Evolutionary conservation across 1,140 invertebrate genomes (phyloP).

Genomic region (Drosophila melanica): DNA sequence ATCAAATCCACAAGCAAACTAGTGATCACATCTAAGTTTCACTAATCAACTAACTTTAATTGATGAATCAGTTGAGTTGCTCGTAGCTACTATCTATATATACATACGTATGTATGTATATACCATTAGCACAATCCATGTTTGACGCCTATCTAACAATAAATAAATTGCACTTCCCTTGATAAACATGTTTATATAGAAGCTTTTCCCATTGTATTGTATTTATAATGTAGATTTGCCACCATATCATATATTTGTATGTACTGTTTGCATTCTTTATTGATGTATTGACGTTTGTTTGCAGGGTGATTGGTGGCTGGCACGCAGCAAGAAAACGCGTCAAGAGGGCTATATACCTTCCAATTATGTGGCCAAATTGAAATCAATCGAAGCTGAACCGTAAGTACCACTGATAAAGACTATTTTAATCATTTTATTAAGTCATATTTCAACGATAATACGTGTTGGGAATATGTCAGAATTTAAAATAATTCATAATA

Average conservation of each 20-base stretch:
- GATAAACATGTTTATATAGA: constrained; percentile 31
- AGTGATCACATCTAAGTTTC: neutral
- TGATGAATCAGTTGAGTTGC: constrained; percentile 4
- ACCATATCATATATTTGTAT: constrained; percentile 9
- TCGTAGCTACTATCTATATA: neutral
- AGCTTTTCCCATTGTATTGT: constrained; percentile 1
- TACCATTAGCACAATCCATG: constrained; percentile 1
- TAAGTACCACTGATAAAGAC: constrained; percentile 87
- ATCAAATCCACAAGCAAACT: neutral
- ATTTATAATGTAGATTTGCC: constrained; percentile 10
- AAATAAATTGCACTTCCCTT: constrained; percentile 10
- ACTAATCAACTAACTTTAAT: neutral
- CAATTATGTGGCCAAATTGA: constrained; percentile 99
- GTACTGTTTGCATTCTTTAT: constrained; percentile 12
- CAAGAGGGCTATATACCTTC: constrained; percentile 99
- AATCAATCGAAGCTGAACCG: constrained; percentile 99
- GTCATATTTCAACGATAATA: neutral
- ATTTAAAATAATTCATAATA: neutral
- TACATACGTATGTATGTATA: neutral
- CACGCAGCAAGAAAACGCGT: constrained; percentile 95
- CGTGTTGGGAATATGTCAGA: neutral
- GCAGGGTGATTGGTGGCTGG: constrained; percentile 99
- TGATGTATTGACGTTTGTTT: constrained; percentile 22
- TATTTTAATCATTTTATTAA: neutral
- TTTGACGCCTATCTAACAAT: constrained; percentile 18